Evolutionary conservation across 2,888 invertebrate genomes (phyloP).

Genomic region (Rhimphoctona megacephalus): DNA sequence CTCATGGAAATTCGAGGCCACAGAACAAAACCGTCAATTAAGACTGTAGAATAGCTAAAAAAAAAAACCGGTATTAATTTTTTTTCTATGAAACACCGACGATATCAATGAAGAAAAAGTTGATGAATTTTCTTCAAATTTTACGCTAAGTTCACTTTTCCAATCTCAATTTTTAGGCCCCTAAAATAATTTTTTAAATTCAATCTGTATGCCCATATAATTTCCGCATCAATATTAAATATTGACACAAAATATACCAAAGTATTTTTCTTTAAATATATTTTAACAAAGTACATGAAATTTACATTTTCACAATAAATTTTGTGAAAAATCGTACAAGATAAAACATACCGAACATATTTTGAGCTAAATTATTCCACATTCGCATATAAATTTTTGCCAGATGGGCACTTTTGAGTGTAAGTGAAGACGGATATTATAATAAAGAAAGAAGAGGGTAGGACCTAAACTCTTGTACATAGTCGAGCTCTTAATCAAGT

Average conservation of each 20-base stretch:
- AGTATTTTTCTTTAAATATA: not conserved
- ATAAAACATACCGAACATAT: not conserved
- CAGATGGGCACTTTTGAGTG: constrained; percentile 21
- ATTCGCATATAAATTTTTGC: constrained; percentile 21
- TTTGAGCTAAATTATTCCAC: not conserved
- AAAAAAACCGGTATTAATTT: no score
- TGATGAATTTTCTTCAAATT: no score
- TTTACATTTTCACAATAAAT: not conserved
- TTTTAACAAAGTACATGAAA: not conserved
- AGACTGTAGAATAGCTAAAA: not conserved
- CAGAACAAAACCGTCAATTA: not conserved
- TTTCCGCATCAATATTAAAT: no score
- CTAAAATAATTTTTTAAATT: not conserved
- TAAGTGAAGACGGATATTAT: constrained; percentile 43
- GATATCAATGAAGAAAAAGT: not conserved
- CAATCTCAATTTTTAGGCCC: not conserved
- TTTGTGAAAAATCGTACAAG: not conserved
- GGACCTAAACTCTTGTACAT: constrained; percentile 26
- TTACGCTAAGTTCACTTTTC: no score
- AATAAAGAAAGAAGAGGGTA: constrained; percentile 32
- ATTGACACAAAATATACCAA: no score
- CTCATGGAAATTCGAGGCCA: constrained; percentile 5
- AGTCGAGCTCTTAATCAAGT: constrained; percentile 64
- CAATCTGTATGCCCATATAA: not conserved
- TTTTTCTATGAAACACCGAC: not conserved